A percentile compares a stretch with the other conserved stretches of the same genome.
These are phyloP conservation scores for Trachelus troglodyta DNA, from an alignment of 2,888 invertebrate species.

Conservation along the genomic window DNA sequence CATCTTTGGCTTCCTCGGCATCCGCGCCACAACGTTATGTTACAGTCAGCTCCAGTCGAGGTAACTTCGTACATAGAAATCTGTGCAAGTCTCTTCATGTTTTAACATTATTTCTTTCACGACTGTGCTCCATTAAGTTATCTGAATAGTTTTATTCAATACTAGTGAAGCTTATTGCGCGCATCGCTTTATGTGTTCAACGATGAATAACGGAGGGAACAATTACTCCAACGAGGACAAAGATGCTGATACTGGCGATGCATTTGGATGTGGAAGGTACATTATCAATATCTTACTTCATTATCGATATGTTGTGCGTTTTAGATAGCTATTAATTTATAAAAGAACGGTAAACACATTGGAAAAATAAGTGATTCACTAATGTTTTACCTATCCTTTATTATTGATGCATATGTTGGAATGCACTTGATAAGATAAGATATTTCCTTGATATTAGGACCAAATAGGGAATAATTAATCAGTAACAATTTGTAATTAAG, in stretches of 20 bases:
- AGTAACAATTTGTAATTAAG: background rate
- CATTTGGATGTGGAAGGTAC: constrained; percentile 60
- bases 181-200: background rate
- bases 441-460: background rate
- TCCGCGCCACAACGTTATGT: no score
- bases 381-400: background rate
- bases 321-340: no score
- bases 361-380: no score
- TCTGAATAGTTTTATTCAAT: background rate
- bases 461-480: background rate
- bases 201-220: background rate
- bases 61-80: no score
- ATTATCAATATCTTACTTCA: background rate
- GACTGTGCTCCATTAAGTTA: background rate
- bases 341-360: no score
- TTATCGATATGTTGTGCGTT: background rate
- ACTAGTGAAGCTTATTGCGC: background rate
- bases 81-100: background rate
- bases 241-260: constrained; percentile 51
- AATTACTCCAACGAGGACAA: constrained; percentile 17
- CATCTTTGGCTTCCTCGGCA: no score
- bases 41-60: no score
- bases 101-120: background rate
- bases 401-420: background rate
- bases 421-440: background rate